Conservation (phyloP, 1,140 invertebrate species). For the Zaprionus inermis region DNA sequence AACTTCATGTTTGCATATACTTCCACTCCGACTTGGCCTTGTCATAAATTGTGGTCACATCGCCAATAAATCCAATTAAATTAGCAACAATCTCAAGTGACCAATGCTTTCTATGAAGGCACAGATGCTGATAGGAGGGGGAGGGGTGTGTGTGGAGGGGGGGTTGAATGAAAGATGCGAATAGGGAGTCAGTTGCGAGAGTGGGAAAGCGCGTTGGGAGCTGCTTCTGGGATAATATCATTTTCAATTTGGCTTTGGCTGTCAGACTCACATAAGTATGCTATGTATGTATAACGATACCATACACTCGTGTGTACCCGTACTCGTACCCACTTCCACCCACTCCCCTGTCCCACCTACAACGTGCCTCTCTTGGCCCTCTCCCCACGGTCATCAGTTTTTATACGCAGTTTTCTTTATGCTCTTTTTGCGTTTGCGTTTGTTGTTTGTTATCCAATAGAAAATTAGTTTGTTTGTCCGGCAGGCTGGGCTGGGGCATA, state of each 20-base stretch:
- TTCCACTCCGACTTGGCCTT: not conserved
- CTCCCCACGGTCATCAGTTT: constrained; percentile 41
- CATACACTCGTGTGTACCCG: not conserved
- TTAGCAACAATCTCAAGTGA: constrained; percentile 48
- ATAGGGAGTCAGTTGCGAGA: not conserved
- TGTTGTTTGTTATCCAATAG: constrained; percentile 48
- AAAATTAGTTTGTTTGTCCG: constrained; percentile 54
- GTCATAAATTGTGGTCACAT: constrained; percentile 38
- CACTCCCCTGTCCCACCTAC: not conserved
- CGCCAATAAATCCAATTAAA: constrained; percentile 55
- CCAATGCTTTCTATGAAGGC: constrained; percentile 21
- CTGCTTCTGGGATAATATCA: constrained; percentile 34
- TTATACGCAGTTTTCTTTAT: constrained; percentile 49
- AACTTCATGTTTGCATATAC: not conserved
- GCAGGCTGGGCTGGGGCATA: constrained; percentile 3
- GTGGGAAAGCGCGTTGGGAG: not conserved
- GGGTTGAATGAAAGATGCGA: not conserved
- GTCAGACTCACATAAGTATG: constrained; percentile 29
- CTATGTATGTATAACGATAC: not conserved
- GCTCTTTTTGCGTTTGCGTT: constrained; percentile 26
- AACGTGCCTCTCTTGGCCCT: too few species aligned
- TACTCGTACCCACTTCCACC: not conserved
- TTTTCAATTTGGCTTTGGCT: constrained; percentile 47
- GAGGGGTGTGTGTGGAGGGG: too few species aligned
- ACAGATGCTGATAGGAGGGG: not conserved